Evolutionary conservation across 1,140 invertebrate genomes (phyloP), one percentile per base, ranked within the genome.

Genomic region (Brachystomella parvula): DNA sequence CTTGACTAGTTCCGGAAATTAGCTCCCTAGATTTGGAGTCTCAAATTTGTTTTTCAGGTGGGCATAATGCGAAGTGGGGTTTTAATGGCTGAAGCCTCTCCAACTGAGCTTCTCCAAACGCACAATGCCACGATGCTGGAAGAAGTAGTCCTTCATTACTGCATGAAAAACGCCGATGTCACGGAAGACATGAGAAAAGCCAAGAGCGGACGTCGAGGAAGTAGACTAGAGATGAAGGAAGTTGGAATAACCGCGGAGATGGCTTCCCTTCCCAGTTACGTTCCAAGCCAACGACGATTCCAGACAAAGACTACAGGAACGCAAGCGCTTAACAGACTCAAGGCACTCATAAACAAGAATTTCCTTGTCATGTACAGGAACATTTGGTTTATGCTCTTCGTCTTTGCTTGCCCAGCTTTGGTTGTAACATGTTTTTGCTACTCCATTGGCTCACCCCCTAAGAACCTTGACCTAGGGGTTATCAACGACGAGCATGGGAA

Each of bases 61-160:
- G 93, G 93, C 65, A 80, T 97, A 30, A 96, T 97, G 92, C 82
- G 94, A 69, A 90, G 87, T 74, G 94, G 94, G 17, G 83, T 88
- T 53, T 80, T 96, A 47, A 78, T 96, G 72, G 92, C 92, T 0
- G 92, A 97, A 80, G 89, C 93, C 75, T 89, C 90, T 2, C 94
- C 94, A 0, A 85, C 88, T 39, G 84, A 86, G 26, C 82, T 96
- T 0, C 81, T 96, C 31, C 80, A 84, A 2, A 87, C 88, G 79
- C 92, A 93, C 77, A 84, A 84, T 72, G 90, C 89, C 74, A 82
- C 86, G 66, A 89, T 87, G 26, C 79, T 96, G 3, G 93, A 96
- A 79, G 91, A 94, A 70, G 92, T 96, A 1, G 96, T 97, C 79
- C 81, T 97, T 12, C 92, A 94, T 77, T 80, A 96, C 0, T 95